These are phyloP conservation scores for Phymastichus coffea DNA, from an alignment of 1,140 invertebrate genomes.

Conservation along the genomic window DNA sequence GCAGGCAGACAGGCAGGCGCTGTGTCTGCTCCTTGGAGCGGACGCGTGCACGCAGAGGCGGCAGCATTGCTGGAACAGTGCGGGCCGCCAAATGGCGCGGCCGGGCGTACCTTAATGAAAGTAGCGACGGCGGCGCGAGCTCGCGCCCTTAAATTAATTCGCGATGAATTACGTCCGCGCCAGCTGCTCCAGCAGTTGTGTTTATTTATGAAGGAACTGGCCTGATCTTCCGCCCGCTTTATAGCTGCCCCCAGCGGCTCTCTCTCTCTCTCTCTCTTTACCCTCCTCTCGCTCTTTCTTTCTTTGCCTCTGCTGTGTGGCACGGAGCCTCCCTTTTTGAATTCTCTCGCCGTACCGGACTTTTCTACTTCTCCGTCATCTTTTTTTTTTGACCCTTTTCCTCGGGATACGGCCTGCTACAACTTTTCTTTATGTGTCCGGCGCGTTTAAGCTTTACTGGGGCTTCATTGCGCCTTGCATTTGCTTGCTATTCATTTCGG, in stretches of 20 bases:
- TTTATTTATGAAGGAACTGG: conserved; percentile 57
- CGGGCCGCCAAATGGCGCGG: conserved; percentile 55
- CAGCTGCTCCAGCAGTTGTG: conserved; percentile 56
- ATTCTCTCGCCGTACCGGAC: background rate
- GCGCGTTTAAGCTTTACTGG: too few relatives aligned
- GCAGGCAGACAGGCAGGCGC: too few relatives aligned
- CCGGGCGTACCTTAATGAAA: conserved; percentile 54
- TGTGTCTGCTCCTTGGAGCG: too few relatives aligned
- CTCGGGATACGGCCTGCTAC: too few relatives aligned
- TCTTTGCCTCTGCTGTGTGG: background rate
- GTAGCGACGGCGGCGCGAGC: conserved; percentile 34
- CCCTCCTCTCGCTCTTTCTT: background rate
- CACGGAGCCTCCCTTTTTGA: conserved; percentile 10
- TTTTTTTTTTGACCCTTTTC: too few relatives aligned
- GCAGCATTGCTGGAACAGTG: too few relatives aligned
- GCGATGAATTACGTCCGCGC: conserved; percentile 58
- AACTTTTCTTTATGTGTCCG: too few relatives aligned
- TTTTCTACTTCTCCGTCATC: background rate
- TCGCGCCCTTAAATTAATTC: conserved; percentile 57
- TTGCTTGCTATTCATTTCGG: too few relatives aligned
- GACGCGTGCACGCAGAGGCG: conserved; percentile 6
- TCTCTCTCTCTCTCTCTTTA: background rate
- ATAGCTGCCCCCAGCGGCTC: background rate
- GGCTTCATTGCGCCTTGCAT: too few relatives aligned
- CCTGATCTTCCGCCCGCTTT: conserved; percentile 42